Conservation (phyloP, 2,888 invertebrate species). For the Lydus trimaculatus region DNA sequence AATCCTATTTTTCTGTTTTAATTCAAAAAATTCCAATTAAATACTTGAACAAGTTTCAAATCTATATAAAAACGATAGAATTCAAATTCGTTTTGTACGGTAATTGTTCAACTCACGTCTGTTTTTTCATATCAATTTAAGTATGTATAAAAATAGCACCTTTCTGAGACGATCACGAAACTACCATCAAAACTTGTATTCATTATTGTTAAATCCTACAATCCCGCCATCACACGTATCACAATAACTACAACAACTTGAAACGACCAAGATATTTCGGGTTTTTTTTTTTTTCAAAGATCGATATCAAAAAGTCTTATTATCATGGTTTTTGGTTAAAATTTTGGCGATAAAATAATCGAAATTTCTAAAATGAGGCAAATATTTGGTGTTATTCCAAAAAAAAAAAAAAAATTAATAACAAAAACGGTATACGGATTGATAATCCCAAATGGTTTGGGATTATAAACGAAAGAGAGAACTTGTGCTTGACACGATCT, state of each 20-base stretch:
- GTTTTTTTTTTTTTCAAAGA: background rate
- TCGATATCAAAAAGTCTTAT: background rate
- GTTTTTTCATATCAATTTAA: slow-evolving; percentile 6
- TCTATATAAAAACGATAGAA: background rate
- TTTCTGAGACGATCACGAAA: slow-evolving; percentile 31
- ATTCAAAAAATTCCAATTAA: background rate
- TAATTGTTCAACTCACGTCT: slow-evolving; percentile 6
- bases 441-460: background rate
- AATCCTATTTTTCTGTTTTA: background rate
- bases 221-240: slow-evolving; percentile 15
- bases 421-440: background rate
- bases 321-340: background rate
- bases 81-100: background rate
- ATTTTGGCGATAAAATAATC: background rate
- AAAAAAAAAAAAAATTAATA: background rate
- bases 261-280: background rate
- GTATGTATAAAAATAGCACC: slow-evolving; percentile 15
- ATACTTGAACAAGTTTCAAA: background rate
- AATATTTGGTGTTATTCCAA: background rate
- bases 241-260: slow-evolving; percentile 11
- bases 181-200: slow-evolving; percentile 26
- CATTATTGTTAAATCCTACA: slow-evolving; percentile 17
- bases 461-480: background rate
- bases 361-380: background rate
- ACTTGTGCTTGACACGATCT: slow-evolving; percentile 26